Percentiles rank a stretch among this genome's conserved stretches.
Evolutionary conservation across 2,888 invertebrate genomes (phyloP).

Genomic region (Pimpla rufipes): DNA sequence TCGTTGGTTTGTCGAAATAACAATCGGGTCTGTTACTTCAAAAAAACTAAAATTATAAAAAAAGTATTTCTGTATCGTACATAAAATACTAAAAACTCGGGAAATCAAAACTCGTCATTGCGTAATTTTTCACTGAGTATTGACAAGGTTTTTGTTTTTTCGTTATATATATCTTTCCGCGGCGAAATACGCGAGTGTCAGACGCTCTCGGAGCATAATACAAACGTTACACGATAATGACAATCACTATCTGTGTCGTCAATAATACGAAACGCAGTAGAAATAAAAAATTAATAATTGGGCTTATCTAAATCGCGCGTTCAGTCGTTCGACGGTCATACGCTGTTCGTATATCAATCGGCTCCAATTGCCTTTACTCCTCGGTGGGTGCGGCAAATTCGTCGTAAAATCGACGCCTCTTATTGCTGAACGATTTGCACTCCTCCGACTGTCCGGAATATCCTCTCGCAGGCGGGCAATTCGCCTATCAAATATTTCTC

Average conservation of each 20-base stretch:
- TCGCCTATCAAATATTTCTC: constrained; percentile 92
- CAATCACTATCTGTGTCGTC: neutral
- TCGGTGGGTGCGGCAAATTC: neutral
- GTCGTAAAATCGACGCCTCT: neutral
- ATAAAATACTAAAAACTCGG: no score
- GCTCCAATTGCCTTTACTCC: neutral
- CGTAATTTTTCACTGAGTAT: no score
- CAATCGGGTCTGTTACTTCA: no score
- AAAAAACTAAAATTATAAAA: no score
- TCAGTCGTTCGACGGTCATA: neutral
- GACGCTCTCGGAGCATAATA: neutral
- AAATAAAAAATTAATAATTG: neutral
- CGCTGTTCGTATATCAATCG: neutral
- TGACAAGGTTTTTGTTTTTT: no score
- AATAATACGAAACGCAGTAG: neutral
- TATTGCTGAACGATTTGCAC: constrained; percentile 81
- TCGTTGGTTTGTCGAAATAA: no score
- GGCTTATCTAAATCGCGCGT: neutral
- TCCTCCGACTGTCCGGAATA: constrained; percentile 89
- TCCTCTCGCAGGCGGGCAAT: constrained; percentile 90
- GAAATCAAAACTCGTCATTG: no score
- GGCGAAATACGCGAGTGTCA: neutral
- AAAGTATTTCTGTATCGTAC: no score
- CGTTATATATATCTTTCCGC: no score
- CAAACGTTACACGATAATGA: neutral